Evolutionary conservation across 2,113 vertebrate species (phyloP).

Genomic region (Dryoscopus gambensis): DNA sequence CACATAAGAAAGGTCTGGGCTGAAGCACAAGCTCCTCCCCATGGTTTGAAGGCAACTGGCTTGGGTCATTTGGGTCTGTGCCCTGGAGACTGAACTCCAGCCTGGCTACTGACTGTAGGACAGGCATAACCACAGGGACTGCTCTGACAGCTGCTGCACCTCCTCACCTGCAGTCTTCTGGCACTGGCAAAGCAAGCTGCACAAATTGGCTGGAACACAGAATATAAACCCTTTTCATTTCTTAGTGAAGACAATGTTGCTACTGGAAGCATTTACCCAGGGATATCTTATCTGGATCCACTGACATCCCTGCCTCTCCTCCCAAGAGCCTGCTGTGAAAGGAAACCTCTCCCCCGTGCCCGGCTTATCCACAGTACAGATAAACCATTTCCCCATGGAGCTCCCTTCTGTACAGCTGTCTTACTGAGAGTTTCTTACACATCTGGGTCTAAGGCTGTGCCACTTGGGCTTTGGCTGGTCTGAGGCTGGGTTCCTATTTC

Average conservation of each 20-base stretch:
- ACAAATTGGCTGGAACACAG: background rate
- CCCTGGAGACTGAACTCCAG: background rate
- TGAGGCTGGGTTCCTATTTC: background rate
- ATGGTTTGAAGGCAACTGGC: background rate
- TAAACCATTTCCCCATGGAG: background rate
- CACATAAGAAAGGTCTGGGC: background rate
- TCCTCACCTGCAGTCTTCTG: background rate
- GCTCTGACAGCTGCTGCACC: background rate
- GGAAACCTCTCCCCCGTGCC: background rate
- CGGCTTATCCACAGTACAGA: background rate
- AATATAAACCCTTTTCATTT: background rate
- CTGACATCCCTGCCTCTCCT: background rate
- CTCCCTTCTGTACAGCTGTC: background rate
- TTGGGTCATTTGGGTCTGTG: background rate
- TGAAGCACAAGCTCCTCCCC: background rate
- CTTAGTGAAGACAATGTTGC: background rate
- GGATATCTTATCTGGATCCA: background rate
- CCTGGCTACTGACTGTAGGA: background rate
- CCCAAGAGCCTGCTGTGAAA: background rate
- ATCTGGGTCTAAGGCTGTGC: background rate
- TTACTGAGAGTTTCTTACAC: background rate
- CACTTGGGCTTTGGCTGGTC: background rate
- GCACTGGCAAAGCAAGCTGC: background rate
- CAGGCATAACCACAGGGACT: background rate
- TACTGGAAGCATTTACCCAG: background rate